phyloP scores from a whole-genome alignment of 2,888 invertebrate genomes.

The Limnephilus marmoratus region DNA sequence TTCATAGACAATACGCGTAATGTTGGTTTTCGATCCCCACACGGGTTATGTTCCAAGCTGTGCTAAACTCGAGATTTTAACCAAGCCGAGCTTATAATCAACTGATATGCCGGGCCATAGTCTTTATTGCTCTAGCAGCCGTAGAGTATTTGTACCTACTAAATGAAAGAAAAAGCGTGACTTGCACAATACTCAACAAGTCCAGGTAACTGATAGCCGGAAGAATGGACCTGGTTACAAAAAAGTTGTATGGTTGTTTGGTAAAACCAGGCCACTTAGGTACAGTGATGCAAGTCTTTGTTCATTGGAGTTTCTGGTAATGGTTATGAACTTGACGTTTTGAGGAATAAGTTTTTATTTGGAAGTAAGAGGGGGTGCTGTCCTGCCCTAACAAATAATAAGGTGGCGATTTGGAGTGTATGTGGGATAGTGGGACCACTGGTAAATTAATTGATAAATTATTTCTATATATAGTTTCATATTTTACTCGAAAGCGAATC shows the following conservation, averaged over 20 bases:
- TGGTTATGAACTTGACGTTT: background rate
- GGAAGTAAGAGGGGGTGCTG: background rate
- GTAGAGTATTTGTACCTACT: background rate
- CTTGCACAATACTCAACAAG: conserved; percentile 26
- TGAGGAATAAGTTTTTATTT: background rate
- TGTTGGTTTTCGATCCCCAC: too few species aligned
- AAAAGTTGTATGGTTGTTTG: background rate
- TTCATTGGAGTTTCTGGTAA: background rate
- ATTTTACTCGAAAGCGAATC: too few species aligned
- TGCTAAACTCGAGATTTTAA: too few species aligned
- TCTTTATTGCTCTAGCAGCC: background rate
- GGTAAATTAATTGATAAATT: background rate
- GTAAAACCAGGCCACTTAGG: background rate
- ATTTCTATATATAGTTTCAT: background rate
- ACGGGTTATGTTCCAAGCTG: too few species aligned
- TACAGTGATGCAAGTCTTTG: background rate
- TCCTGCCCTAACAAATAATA: conserved; percentile 34
- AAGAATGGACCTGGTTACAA: background rate
- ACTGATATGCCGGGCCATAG: background rate
- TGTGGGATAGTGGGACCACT: background rate
- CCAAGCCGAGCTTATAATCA: too few species aligned
- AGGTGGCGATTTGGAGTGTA: background rate
- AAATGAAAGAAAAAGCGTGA: conserved; percentile 43
- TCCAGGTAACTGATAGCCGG: conserved; percentile 41
- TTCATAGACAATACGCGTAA: too few species aligned